Conservation (phyloP, 2,888 invertebrate species). For the Ornithoptera alexandrae region DNA sequence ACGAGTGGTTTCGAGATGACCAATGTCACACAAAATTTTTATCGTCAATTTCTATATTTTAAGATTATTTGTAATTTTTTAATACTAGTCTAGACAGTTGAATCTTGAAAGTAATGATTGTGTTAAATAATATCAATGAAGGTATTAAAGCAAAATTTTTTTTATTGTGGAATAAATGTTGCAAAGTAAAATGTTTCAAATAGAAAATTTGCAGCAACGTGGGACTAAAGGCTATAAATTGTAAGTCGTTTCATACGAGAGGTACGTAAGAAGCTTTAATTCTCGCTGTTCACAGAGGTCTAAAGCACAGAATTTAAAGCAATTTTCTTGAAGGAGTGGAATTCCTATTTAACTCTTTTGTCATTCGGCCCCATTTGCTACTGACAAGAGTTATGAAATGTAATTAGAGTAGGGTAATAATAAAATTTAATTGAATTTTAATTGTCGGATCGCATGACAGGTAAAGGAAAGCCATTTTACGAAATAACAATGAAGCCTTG, state of each 20-base stretch:
- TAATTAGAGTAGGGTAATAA: conserved; percentile 11
- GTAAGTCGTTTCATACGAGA: conserved; percentile 21
- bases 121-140: background rate
- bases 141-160: background rate
- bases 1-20: too few relatives aligned
- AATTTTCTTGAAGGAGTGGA: conserved; percentile 23
- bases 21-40: too few relatives aligned
- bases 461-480: background rate
- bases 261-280: conserved; percentile 22
- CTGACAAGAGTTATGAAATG: conserved; percentile 16
- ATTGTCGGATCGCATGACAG: conserved; percentile 11
- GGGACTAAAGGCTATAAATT: conserved; percentile 14
- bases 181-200: background rate
- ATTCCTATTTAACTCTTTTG: conserved; percentile 22
- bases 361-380: conserved; percentile 14
- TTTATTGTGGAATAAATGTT: background rate
- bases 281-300: conserved; percentile 14
- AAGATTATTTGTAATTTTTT: too few relatives aligned
- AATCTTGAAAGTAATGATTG: background rate
- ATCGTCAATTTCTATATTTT: too few relatives aligned
- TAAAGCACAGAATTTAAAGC: conserved; percentile 20
- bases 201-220: background rate
- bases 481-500: conserved; percentile 3
- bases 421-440: conserved; percentile 14
- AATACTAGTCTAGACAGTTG: too few relatives aligned